These are phyloP conservation scores for Tethya wilhelma DNA, from an alignment of 37 sponge, comb jelly and placozoan species.

Conservation along the genomic window DNA sequence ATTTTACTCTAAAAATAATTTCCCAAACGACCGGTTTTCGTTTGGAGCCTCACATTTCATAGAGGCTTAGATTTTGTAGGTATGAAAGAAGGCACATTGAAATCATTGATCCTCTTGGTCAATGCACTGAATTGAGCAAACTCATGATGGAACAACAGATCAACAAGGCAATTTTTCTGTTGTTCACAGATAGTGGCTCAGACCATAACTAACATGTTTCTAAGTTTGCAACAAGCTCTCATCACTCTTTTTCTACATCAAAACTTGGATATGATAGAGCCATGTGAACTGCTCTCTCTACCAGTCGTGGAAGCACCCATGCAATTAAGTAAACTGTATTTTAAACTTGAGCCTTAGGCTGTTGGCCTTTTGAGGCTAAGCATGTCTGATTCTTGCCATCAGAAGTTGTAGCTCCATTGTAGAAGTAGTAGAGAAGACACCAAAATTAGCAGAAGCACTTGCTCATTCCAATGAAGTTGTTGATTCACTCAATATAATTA, in stretches of 20 bases:
- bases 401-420: conserved; percentile 19
- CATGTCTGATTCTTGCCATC: conserved; percentile 13
- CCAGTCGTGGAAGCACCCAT: conserved; percentile 43
- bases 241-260: conserved; percentile 39
- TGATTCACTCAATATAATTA: no score
- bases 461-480: conserved; percentile 4
- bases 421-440: background rate
- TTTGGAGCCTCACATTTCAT: no score
- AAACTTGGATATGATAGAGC: conserved; percentile 47
- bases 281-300: conserved; percentile 25
- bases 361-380: conserved; percentile 38
- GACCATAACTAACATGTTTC: conserved; percentile 44
- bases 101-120: conserved; percentile 32
- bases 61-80: conserved; percentile 40
- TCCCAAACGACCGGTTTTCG: no score
- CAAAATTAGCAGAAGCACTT: conserved; percentile 1
- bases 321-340: conserved; percentile 3
- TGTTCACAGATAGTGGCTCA: conserved; percentile 65
- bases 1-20: no score
- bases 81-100: conserved; percentile 34
- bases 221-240: conserved; percentile 25
- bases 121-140: conserved; percentile 17
- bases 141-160: background rate
- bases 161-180: background rate
- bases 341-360: conserved; percentile 46